phyloP scores from a whole-genome alignment of 2,797 vertebrate species.

The Coreius guichenoti region DNA sequence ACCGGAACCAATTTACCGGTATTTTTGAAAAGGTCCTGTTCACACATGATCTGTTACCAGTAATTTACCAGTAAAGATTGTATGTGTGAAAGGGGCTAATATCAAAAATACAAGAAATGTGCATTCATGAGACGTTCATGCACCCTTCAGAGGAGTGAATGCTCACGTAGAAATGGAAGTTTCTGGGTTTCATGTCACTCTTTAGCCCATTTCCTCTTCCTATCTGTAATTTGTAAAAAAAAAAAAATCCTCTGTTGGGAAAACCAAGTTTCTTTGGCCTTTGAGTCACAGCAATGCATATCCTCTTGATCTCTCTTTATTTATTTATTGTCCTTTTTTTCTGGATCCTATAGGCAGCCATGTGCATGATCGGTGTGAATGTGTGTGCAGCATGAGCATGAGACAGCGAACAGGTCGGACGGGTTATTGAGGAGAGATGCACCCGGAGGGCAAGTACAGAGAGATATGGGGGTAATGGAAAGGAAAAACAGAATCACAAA shows the following conservation, averaged over 20 bases:
- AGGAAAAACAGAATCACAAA: constrained; percentile 42
- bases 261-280: constrained; percentile 69
- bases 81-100: too few relatives aligned
- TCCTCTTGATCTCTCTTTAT: constrained; percentile 23
- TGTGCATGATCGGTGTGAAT: constrained; percentile 40
- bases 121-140: not conserved
- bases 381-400: constrained; percentile 33
- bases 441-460: constrained; percentile 56
- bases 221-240: constrained; percentile 1
- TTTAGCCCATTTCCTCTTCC: not conserved
- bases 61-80: too few relatives aligned
- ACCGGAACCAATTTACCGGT: too few relatives aligned
- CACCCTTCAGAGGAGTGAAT: not conserved
- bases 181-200: too few relatives aligned
- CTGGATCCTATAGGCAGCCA: not conserved
- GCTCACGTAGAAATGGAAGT: not conserved
- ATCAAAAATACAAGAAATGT: not conserved
- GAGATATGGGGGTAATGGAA: constrained; percentile 43
- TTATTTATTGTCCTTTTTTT: constrained; percentile 15
- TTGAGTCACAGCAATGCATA: constrained; percentile 44
- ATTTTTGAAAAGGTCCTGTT: too few relatives aligned
- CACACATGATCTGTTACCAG: too few relatives aligned
- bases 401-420: constrained; percentile 73
- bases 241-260: not conserved
- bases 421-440: constrained; percentile 68